Conservation (phyloP, 2,888 invertebrate species). For the Drosophila tanythrix region DNA sequence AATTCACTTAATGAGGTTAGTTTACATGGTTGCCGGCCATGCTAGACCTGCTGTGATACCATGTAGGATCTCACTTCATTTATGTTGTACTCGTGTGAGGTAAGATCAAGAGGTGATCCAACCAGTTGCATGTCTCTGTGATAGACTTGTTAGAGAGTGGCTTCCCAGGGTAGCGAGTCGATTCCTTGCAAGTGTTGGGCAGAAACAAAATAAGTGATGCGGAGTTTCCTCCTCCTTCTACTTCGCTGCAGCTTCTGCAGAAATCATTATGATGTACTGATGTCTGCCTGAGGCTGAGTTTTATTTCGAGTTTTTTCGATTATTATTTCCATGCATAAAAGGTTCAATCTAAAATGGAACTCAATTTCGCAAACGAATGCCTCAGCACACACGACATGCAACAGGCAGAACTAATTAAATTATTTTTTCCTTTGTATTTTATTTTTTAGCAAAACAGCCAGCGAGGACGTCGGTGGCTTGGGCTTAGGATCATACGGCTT, state of each 20-base stretch:
- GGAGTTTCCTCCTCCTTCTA: background rate
- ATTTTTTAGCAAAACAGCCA: constrained; percentile 2
- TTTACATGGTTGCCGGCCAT: background rate
- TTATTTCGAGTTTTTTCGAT: constrained; percentile 6
- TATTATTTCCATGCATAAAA: constrained; percentile 34
- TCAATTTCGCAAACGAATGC: constrained; percentile 25
- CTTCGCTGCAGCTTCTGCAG: background rate
- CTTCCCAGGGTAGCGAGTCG: background rate
- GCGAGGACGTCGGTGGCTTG: constrained; percentile 30
- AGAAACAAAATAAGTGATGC: background rate
- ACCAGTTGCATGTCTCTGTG: background rate
- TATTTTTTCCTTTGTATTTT: constrained; percentile 39
- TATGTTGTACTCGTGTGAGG: background rate
- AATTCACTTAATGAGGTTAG: background rate
- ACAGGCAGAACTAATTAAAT: constrained; percentile 73
- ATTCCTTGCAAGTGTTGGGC: background rate
- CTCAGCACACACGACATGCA: constrained; percentile 45
- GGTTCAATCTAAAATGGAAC: constrained; percentile 49
- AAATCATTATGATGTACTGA: background rate
- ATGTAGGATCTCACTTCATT: no score
- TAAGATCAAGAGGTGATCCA: background rate
- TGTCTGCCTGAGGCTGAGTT: background rate
- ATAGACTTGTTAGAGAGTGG: background rate
- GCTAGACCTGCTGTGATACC: no score
- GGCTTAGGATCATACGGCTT: constrained; percentile 36